These are phyloP conservation scores for Ptychodera flava DNA, from an alignment of 35 echinoderm and acorn worm species.

Conservation along the genomic window DNA sequence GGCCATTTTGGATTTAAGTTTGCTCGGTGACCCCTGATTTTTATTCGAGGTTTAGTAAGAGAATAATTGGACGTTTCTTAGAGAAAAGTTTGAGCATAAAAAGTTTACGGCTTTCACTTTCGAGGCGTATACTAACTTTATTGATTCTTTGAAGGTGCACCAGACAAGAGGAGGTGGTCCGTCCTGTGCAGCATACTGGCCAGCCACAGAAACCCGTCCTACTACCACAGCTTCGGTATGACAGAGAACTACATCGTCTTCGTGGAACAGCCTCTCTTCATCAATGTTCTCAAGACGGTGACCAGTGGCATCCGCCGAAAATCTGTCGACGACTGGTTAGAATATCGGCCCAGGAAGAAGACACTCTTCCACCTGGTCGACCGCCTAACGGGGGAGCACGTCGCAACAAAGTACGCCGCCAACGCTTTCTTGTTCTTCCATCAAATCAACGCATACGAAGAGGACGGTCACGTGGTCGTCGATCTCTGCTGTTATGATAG, in stretches of 20 bases:
- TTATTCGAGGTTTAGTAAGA: no score
- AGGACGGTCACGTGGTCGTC: slow-evolving; percentile 49
- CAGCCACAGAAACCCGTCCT: slow-evolving; percentile 35
- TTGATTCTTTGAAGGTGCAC: no score
- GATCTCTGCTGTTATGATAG: slow-evolving; percentile 59
- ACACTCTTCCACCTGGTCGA: slow-evolving; percentile 18
- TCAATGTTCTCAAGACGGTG: slow-evolving; percentile 32
- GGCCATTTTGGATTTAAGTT: no score
- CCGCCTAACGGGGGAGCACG: slow-evolving; percentile 6
- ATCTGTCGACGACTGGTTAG: slow-evolving; percentile 22
- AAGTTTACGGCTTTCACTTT: no score
- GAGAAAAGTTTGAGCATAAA: no score
- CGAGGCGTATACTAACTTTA: no score
- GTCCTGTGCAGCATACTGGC: slow-evolving; percentile 55
- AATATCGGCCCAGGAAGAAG: slow-evolving; percentile 39
- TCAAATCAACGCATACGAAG: slow-evolving; percentile 75
- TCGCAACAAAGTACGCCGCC: slow-evolving; percentile 30
- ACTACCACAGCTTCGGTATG: slow-evolving; percentile 69
- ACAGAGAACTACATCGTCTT: slow-evolving; percentile 53
- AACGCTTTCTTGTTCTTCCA: slow-evolving; percentile 61
- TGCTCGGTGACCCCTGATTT: no score
- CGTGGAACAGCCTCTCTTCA: slow-evolving; percentile 48
- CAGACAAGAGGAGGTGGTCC: no score
- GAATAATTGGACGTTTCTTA: no score
- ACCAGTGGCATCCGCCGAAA: slow-evolving; percentile 2